Percentiles rank a stretch among this genome's conserved stretches.
These are phyloP conservation scores for Ferrisia virgata DNA, from an alignment of 2,888 invertebrate genomes.

Conservation along the genomic window DNA sequence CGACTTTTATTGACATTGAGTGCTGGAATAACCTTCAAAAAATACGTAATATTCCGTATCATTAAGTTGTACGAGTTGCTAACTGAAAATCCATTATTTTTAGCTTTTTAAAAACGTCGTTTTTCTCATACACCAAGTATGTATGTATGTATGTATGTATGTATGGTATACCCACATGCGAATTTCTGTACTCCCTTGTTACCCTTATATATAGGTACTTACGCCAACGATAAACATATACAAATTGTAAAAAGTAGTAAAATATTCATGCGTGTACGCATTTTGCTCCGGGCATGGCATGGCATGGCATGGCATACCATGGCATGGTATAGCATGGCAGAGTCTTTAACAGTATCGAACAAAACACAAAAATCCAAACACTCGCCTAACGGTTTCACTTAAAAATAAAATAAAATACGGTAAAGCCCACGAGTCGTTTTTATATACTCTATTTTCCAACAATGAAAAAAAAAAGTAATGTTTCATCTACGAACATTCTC, in stretches of 20 bases:
- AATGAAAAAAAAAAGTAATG: not conserved
- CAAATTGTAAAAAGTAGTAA: not conserved
- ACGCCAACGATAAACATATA: not conserved
- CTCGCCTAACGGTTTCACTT: not conserved
- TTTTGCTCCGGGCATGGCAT: not conserved
- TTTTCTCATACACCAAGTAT: too few relatives aligned
- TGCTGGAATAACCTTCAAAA: not conserved
- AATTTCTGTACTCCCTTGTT: not conserved
- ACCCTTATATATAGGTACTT: not conserved
- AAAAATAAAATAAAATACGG: slow-evolving; percentile 6
- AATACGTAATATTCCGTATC: not conserved
- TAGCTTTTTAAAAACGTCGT: not conserved
- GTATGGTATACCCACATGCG: not conserved
- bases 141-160: too few relatives aligned
- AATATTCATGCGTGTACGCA: not conserved
- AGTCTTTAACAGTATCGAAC: not conserved
- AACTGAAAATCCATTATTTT: not conserved
- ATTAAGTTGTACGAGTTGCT: not conserved
- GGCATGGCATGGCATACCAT: too few relatives aligned
- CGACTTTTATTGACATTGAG: not conserved
- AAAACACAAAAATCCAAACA: not conserved
- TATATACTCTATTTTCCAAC: not conserved
- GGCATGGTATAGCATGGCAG: too few relatives aligned
- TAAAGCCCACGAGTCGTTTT: slow-evolving; percentile 9
- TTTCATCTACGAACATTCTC: not conserved